Base-by-base conservation (phyloP, 2,113 vertebrate genomes). In the Alligator mississippiensis region DNA sequence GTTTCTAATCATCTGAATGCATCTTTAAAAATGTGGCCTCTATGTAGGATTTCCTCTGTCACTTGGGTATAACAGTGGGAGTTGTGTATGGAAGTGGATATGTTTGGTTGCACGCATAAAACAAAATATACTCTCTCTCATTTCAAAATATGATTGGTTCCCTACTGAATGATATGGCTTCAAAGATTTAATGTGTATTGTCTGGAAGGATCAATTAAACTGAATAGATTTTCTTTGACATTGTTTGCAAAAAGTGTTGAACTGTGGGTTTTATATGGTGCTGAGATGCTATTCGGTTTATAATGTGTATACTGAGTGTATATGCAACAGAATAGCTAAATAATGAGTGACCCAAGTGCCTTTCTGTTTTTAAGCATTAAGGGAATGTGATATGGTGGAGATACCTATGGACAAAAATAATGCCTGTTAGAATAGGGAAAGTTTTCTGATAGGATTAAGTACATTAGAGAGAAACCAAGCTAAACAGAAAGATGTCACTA, bases 251-350 rank as follows among this genome's bases (percentile, higher is more conserved):
- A 47, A 47, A 22, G 22, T 74, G 22, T 74, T 74, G 68, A 72
- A 72, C 68, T 72, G 11, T 38, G 68, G 30, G 38, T 72, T 47
- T 74, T 74, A 22, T 74, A 47, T 34, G 5, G 38, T 74, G 12
- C 6, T 14, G 22, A 74, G 4, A 47, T 38, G 70, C 34, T 92
- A 80, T 94, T 93, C 75, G 30, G 72, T 94, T 97, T 95, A 95
- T 13, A 85, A 72, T 89, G 82, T 94, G 82, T 94, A 78, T 95
- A 94, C 92, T 93, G 78, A 70, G 47, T 95, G 93, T 95, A 93
- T 82, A 94, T 81, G 94, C 27, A 94, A 79, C 94, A 81, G 21
- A 90, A 80, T 30, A 84, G 88, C 47, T 10, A 87, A 89, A 97
- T 95, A 70, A 60, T 25, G 24, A 85, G 64, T 64, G 93, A 93